These are phyloP conservation scores for Itoplectis maculator DNA, from an alignment of 2,888 invertebrate genomes.

Conservation along the genomic window DNA sequence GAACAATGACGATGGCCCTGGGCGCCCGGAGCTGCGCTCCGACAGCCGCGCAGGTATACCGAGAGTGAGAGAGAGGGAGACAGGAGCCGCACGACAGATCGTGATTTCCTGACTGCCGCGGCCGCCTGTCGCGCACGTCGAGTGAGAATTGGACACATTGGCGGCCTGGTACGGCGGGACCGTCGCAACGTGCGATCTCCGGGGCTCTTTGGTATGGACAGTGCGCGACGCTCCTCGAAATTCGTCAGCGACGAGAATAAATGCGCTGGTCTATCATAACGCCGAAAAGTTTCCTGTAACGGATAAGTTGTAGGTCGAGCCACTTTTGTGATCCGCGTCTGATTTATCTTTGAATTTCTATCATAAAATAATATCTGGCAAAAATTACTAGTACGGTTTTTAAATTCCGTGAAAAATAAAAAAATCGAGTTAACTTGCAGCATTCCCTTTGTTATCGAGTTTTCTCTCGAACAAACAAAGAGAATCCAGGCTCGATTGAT, in stretches of 20 bases:
- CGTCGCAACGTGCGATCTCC: constrained; percentile 33
- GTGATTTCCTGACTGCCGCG: constrained; percentile 70
- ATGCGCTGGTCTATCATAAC: background rate
- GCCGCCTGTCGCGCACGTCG: constrained; percentile 28
- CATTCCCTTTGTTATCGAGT: too few relatives aligned
- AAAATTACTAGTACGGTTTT: too few relatives aligned
- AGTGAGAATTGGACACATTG: constrained; percentile 37
- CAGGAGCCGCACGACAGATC: constrained; percentile 58
- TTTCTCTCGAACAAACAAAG: too few relatives aligned
- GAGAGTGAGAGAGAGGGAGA: too few relatives aligned
- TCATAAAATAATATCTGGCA: too few relatives aligned
- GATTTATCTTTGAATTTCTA: too few relatives aligned
- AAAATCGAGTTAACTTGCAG: too few relatives aligned
- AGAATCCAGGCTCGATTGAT: too few relatives aligned
- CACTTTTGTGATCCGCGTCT: too few relatives aligned
- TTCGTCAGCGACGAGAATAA: constrained; percentile 54
- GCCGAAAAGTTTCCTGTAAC: constrained; percentile 18
- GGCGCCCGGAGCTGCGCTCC: constrained; percentile 26
- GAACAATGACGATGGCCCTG: constrained; percentile 62
- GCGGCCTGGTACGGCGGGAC: constrained; percentile 39
- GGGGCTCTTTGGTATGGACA: constrained; percentile 58
- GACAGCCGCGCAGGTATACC: constrained; percentile 42
- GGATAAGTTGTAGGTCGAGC: background rate
- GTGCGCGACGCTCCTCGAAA: constrained; percentile 61
- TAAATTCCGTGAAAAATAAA: too few relatives aligned